phyloP scores from a whole-genome alignment of 2,888 invertebrate species.

The Drosophila subquinaria region DNA sequence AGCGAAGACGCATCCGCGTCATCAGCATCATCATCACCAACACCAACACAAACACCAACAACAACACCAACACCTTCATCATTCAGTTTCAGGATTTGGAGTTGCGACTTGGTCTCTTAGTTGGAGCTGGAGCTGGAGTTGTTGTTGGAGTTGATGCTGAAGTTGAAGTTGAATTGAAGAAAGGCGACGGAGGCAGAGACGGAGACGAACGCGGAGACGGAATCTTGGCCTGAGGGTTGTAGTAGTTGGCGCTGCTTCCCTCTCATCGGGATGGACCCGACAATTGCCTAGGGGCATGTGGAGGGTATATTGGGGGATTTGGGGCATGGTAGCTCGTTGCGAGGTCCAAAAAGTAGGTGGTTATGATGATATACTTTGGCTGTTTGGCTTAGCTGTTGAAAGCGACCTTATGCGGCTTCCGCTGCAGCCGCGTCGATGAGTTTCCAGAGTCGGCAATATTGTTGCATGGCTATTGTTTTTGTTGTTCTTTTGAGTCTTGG shows the following conservation, averaged over 20 bases:
- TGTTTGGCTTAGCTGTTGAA: conserved; percentile 73
- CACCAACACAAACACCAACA: conserved; percentile 36
- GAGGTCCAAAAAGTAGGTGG: conserved; percentile 81
- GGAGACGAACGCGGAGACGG: conserved; percentile 8
- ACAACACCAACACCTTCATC: conserved; percentile 73
- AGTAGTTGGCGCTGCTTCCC: conserved; percentile 64
- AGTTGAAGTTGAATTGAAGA: conserved; percentile 9
- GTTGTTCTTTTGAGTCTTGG: background rate
- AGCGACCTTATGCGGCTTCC: conserved; percentile 74
- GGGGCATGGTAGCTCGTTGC: conserved; percentile 31
- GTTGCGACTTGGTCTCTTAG: background rate
- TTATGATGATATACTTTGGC: conserved; percentile 83
- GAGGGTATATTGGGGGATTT: background rate
- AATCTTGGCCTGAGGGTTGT: conserved; percentile 46
- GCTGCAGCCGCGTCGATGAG: conserved; percentile 50
- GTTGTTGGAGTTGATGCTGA: conserved; percentile 16
- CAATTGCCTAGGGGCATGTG: conserved; percentile 35
- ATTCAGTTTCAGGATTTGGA: conserved; percentile 57
- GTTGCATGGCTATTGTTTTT: conserved; percentile 74
- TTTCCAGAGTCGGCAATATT: conserved; percentile 67
- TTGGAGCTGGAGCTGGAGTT: conserved; percentile 13
- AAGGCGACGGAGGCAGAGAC: conserved; percentile 5
- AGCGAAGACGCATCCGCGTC: conserved; percentile 54
- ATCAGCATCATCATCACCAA: conserved; percentile 60
- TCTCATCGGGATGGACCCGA: conserved; percentile 61